Base-by-base conservation (phyloP, 2,113 vertebrate species). In the Corythornis vintsioides region DNA sequence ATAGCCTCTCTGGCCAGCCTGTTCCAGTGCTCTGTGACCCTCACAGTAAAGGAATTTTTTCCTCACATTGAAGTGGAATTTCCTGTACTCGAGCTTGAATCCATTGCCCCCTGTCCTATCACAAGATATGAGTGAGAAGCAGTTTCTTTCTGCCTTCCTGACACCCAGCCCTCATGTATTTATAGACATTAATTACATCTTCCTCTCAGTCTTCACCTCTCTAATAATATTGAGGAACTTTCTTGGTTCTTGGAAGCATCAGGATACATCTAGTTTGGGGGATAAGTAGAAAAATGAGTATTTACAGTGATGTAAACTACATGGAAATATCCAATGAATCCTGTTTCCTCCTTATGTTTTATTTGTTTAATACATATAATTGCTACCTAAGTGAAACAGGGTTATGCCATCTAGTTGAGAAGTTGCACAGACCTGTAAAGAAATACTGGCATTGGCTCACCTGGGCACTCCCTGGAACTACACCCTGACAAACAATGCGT, bases 371-470 rank as follows among this genome's bases (percentile, higher is more conserved):
- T 3, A 6, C 5, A 1, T 13, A 14, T 0, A 28, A 48, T 48
- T n/a, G 10, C 25, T 24, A 48, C 7, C 22, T 24, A 48, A 40
- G 43, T 14, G 73, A 8, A 47, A 57, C 15, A 40, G 83, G 28
- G 52, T 89, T 66, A 1, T 40, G 70, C 40, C 87, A 83, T 35
- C 57, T 13, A 24, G 29, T 3, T 38, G 50, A 55, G 88, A 53
- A 79, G 56, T 22, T 96, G 95, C 84, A 70, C 91, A 90, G 64
- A 73, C 94, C 78, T 95, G 92, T 53, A 13, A 25, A 20, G 83
- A 48, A 9, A 63, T 14, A 42, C 60, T 87, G 84, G 66, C 74
- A 73, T 13, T 7, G 14, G 45, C 2, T 73, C 2, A 17, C n/a
- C 15, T 0, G 0, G 92, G 56, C 95, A 89, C 92, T 93, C 96